Conservation (phyloP, 2,797 vertebrate genomes). For the Halcyon chelicuti region DNA sequence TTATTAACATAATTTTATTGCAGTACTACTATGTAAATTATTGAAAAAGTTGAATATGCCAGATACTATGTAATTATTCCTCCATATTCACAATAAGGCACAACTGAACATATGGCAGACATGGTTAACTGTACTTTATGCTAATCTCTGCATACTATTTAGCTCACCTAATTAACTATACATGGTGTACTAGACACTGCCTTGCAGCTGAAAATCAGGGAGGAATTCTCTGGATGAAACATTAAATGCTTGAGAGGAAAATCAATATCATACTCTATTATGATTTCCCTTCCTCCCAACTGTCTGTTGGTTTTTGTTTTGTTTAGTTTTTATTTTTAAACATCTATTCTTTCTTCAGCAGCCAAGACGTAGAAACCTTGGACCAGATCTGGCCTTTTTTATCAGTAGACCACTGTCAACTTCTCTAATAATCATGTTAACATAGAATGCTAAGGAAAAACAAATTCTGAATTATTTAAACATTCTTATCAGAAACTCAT, state of each 20-base stretch:
- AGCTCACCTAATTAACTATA: slow-evolving; percentile 58
- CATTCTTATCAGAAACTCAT: neutral
- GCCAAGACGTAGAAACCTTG: neutral
- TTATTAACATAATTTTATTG: slow-evolving; percentile 45
- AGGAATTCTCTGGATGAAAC: neutral
- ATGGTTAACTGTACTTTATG: slow-evolving; percentile 48
- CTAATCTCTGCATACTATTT: slow-evolving; percentile 57
- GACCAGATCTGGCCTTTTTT: neutral
- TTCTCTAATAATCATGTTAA: neutral
- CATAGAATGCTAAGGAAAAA: neutral
- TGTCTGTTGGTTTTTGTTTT: neutral
- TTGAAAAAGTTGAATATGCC: slow-evolving; percentile 4
- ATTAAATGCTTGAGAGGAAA: neutral
- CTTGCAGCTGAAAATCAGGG: slow-evolving; percentile 5
- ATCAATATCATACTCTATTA: neutral
- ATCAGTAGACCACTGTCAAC: neutral
- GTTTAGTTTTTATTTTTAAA: neutral
- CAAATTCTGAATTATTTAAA: neutral
- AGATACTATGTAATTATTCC: slow-evolving; percentile 38
- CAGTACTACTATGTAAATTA: slow-evolving; percentile 30
- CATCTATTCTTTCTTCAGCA: neutral
- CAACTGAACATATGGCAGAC: slow-evolving; percentile 30
- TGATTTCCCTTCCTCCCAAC: neutral
- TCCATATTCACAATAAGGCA: slow-evolving; percentile 39
- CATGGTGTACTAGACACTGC: neutral